These are phyloP conservation scores for Chondrosia reniformis DNA, from an alignment of 37 sponge, comb jelly and placozoan genomes.

Conservation along the genomic window DNA sequence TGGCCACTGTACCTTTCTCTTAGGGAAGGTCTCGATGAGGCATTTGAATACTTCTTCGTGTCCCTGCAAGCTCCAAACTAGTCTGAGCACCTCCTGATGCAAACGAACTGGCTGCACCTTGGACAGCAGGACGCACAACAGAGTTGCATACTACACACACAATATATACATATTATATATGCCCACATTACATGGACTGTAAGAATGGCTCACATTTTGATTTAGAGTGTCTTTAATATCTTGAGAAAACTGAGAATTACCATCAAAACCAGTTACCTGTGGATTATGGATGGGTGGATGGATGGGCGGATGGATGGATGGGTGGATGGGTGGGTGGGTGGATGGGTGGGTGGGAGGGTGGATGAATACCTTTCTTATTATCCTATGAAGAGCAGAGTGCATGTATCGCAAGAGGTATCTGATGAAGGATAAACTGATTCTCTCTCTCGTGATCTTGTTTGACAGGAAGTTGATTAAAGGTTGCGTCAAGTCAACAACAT, in stretches of 20 bases:
- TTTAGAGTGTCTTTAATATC: background rate
- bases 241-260: background rate
- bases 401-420: too few relatives aligned
- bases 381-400: too few relatives aligned
- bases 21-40: background rate
- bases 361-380: too few relatives aligned
- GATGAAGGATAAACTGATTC: too few relatives aligned
- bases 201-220: background rate
- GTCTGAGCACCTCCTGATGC: background rate
- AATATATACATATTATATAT: background rate
- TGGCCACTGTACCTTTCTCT: slow-evolving; percentile 12
- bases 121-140: slow-evolving; percentile 7
- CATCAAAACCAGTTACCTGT: background rate
- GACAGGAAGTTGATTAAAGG: too few relatives aligned
- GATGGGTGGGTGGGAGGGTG: too few relatives aligned
- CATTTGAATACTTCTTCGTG: background rate
- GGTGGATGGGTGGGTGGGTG: too few relatives aligned
- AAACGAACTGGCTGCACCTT: background rate
- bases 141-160: background rate
- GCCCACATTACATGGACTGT: background rate
- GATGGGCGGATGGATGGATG: too few relatives aligned
- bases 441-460: too few relatives aligned
- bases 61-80: slow-evolving; percentile 1
- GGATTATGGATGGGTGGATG: too few relatives aligned
- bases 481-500: too few relatives aligned